Evolutionary conservation across 2,888 invertebrate genomes (phyloP).

Genomic region (Mylabris sibirica): DNA sequence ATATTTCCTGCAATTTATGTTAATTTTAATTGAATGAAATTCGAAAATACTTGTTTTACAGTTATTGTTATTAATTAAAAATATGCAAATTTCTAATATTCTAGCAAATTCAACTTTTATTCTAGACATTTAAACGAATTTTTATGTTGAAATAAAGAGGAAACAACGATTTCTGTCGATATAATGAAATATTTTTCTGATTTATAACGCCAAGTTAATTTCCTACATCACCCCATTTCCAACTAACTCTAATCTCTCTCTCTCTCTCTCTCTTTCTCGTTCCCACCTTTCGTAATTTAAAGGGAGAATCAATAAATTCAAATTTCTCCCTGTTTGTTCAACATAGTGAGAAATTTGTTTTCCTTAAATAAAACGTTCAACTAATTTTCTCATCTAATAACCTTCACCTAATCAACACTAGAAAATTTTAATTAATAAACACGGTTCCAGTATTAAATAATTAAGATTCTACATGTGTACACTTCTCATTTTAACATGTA

Average conservation of each 20-base stretch:
- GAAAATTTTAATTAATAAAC: no score
- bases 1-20: no score
- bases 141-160: background rate
- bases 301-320: slow-evolving; percentile 11
- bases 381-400: background rate
- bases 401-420: no score
- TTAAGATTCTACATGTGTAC: no score
- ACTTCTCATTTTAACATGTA: background rate
- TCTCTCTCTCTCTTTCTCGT: background rate
- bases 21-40: no score
- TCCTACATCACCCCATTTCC: background rate
- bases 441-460: no score
- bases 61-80: no score
- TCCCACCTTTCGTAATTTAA: background rate
- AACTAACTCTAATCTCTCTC: background rate
- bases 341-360: slow-evolving; percentile 11
- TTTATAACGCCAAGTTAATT: background rate
- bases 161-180: background rate
- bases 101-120: no score
- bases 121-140: no score
- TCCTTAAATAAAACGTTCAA: background rate
- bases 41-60: no score
- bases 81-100: no score
- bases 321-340: background rate
- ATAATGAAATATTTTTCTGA: background rate